Evolutionary conservation across 1,140 invertebrate genomes (phyloP), one percentile per base, ranked within the genome.

Genomic region (Tachypleus tridentatus): DNA sequence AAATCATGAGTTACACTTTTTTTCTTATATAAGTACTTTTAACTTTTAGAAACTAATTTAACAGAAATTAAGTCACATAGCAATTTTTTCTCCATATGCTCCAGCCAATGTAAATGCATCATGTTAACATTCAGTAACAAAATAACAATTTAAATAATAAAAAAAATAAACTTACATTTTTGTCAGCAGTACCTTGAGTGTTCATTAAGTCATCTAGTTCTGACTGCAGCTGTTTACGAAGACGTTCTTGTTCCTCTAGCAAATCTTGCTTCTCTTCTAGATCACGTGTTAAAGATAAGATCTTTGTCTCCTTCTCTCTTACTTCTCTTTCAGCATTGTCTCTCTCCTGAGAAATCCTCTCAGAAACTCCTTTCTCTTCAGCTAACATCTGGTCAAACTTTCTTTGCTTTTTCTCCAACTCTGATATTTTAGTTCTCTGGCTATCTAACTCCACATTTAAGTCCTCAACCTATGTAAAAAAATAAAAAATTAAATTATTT

Each of bases 401-500:
- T 78, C 95, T 88, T 74, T 98, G 95, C 75, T 95, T 97, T 83
- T 98, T 98, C 75, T 98, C 95, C 64, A 97, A 75, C 73, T 96
- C 92, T 51, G 86, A 79, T 9, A 79, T 77, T 77, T 95, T 95
- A 54, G 87, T 84, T 58, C 93, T 82, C 75, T 97, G 93, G 47
- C 86, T 84, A 76, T 97, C 94, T 68, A 98, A 77, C 67, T 97
- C 94, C 11, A 79, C 73, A 62, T 72, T 79, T 54, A 78, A 64
- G 71, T 81, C 80, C 63, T 80, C 80, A 47, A 80, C 73, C 74
- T 74, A 60, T 56, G 11, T 64, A 61, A 50, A 57, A n/a, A 4
- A 47, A 53, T 6, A 10, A 4, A 6, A n/a, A 10, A 10, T 8
- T n/a, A 50, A 60, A 5, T 29, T 29, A 2, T 29, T 29, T 29